Percentiles rank a stretch among this genome's conserved stretches.
phyloP scores from a whole-genome alignment of 2,797 vertebrate genomes.

The Spheniscus humboldti region DNA sequence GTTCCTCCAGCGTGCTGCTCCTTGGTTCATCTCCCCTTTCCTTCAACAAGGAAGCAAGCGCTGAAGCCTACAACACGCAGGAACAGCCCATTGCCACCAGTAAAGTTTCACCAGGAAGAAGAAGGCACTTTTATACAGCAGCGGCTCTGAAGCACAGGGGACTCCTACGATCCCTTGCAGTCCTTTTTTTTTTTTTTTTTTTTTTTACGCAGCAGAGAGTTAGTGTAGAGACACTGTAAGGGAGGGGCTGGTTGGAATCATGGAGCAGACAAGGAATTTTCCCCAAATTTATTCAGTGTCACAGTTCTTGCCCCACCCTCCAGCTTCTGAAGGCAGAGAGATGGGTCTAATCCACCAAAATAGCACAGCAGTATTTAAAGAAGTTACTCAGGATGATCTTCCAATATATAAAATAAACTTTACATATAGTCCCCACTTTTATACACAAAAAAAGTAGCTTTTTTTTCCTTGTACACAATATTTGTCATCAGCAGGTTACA shows the following conservation, averaged over 20 bases:
- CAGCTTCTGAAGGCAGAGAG: not conserved
- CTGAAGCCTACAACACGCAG: rapidly evolving
- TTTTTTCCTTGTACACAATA: not conserved
- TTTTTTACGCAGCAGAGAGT: not conserved
- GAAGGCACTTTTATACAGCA: not conserved
- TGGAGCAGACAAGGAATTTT: not conserved
- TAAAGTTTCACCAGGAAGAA: not conserved
- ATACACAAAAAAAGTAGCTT: not conserved
- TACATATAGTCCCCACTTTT: not conserved
- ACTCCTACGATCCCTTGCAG: not conserved
- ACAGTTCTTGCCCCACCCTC: not conserved
- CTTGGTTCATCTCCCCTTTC: not conserved
- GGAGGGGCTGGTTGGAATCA: not conserved
- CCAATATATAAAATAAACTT: not conserved
- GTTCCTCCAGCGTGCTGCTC: rapidly evolving
- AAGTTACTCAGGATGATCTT: not conserved
- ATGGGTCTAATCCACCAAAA: not conserved
- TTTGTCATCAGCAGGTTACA: not conserved
- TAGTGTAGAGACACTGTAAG: no score
- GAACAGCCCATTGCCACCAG: rapidly evolving
- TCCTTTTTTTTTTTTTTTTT: no score
- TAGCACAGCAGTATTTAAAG: not conserved
- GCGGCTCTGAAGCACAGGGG: not conserved
- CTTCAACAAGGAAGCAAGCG: not conserved
- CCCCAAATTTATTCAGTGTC: not conserved